Conservation (phyloP, 2,888 invertebrate species). For the Mimas tiliae region DNA sequence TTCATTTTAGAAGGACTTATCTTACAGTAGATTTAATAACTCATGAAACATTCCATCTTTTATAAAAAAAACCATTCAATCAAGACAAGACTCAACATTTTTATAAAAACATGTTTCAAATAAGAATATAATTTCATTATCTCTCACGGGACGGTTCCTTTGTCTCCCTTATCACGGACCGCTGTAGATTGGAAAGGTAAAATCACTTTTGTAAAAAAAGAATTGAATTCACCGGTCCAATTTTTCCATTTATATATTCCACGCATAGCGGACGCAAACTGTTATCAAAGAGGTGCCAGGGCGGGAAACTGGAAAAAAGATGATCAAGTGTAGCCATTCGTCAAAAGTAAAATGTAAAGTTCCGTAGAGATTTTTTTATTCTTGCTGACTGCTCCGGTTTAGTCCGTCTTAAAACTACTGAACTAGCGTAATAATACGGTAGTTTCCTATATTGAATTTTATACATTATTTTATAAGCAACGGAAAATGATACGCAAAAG, state of each 20-base stretch:
- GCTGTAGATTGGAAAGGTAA: constrained; percentile 38
- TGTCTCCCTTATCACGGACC: constrained; percentile 2
- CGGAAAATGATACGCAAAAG: too few species aligned
- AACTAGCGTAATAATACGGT: too few species aligned
- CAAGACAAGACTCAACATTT: background rate
- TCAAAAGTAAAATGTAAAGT: constrained; percentile 8
- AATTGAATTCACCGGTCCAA: constrained; percentile 39
- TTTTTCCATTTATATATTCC: constrained; percentile 43
- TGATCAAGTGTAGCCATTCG: constrained; percentile 24
- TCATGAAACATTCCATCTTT: background rate
- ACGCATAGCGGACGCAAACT: constrained; percentile 45
- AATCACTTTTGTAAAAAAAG: constrained; percentile 39
- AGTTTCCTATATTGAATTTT: too few species aligned
- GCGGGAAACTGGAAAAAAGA: constrained; percentile 36
- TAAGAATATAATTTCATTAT: constrained; percentile 11
- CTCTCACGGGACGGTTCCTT: background rate
- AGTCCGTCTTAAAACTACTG: too few species aligned
- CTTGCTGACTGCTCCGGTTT: background rate
- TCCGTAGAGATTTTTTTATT: background rate
- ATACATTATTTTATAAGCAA: too few species aligned
- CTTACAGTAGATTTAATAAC: too few species aligned
- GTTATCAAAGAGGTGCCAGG: constrained; percentile 30
- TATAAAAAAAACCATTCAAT: background rate
- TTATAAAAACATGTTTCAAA: constrained; percentile 15
- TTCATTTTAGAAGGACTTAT: too few species aligned